Conservation (phyloP, 2,797 vertebrate species). For the Sebastes taczanowskii region DNA sequence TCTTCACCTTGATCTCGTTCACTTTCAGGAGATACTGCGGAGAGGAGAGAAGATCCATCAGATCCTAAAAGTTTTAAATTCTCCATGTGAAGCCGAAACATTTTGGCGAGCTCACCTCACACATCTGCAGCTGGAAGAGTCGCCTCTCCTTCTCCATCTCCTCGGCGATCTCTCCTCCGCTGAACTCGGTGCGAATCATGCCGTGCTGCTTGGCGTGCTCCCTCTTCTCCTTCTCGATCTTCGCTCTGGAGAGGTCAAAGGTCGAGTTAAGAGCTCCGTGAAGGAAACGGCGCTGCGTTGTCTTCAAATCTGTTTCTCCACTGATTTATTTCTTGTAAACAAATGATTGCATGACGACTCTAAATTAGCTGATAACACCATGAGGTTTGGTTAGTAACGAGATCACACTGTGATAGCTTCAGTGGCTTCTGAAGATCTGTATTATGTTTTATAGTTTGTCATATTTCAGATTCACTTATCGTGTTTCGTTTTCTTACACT, state of each 20-base stretch:
- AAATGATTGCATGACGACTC: neutral
- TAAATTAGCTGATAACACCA: neutral
- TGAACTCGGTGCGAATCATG: constrained; percentile 96
- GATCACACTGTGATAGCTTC: too few relatives aligned
- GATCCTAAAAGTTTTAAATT: neutral
- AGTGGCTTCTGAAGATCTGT: too few relatives aligned
- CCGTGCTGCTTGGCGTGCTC: constrained; percentile 95
- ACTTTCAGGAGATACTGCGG: constrained; percentile 96
- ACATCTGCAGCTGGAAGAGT: constrained; percentile 96
- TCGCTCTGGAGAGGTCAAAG: constrained; percentile 66
- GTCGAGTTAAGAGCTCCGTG: neutral
- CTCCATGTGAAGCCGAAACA: neutral
- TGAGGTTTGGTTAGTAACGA: too few relatives aligned
- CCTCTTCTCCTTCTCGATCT: constrained; percentile 97
- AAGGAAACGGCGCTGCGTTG: too few relatives aligned
- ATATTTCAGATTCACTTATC: too few relatives aligned
- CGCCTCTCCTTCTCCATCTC: constrained; percentile 97
- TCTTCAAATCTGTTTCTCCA: too few relatives aligned
- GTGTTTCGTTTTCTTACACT: constrained; percentile 84
- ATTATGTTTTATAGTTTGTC: too few relatives aligned
- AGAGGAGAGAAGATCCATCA: neutral
- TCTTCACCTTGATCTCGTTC: constrained; percentile 98
- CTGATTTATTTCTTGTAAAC: too few relatives aligned
- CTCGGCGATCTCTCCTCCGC: constrained; percentile 96
- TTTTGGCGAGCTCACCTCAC: constrained; percentile 85